Conservation (phyloP, 2,797 vertebrate genomes). For the Takifugu ocellatus region DNA sequence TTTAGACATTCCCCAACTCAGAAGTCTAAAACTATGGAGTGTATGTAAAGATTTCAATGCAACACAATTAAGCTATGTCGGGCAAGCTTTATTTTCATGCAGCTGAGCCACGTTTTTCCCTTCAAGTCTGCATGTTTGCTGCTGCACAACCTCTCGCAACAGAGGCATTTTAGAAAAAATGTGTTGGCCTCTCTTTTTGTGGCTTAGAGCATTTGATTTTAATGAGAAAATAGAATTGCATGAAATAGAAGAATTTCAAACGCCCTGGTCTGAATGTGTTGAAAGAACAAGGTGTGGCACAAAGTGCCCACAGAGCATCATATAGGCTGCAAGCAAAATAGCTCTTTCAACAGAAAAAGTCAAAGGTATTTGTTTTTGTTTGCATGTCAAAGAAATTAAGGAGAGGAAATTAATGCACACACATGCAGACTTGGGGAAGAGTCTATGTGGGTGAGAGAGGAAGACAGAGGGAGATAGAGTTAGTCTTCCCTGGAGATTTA, state of each 20-base stretch:
- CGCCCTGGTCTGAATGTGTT: slow-evolving; percentile 42
- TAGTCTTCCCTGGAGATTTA: slow-evolving; percentile 62
- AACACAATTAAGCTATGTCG: too few relatives aligned
- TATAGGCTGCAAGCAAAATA: slow-evolving; percentile 56
- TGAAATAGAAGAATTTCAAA: slow-evolving; percentile 60
- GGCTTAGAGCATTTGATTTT: slow-evolving; percentile 72
- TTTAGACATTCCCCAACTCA: background rate
- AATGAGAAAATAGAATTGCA: slow-evolving; percentile 67
- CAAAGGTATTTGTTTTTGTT: slow-evolving; percentile 69
- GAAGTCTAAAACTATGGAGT: background rate
- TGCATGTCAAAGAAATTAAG: slow-evolving; percentile 64
- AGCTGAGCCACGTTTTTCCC: slow-evolving; percentile 18
- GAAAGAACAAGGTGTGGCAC: slow-evolving; percentile 41
- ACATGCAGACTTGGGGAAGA: slow-evolving; percentile 3
- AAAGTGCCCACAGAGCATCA: slow-evolving; percentile 32
- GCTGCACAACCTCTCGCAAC: slow-evolving; percentile 13
- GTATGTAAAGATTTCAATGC: background rate
- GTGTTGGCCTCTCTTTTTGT: slow-evolving; percentile 46
- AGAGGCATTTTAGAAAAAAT: slow-evolving; percentile 41
- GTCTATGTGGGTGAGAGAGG: slow-evolving; percentile 15
- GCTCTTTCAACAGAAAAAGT: slow-evolving; percentile 63
- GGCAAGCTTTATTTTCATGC: background rate
- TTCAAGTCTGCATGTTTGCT: slow-evolving; percentile 16
- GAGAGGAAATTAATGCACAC: slow-evolving; percentile 56
- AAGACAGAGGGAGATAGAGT: slow-evolving; percentile 42